A percentile compares a stretch with the other conserved stretches of the same genome.
These are phyloP conservation scores for Melieria crassipennis DNA, from an alignment of 2,888 invertebrate genomes.

Conservation along the genomic window DNA sequence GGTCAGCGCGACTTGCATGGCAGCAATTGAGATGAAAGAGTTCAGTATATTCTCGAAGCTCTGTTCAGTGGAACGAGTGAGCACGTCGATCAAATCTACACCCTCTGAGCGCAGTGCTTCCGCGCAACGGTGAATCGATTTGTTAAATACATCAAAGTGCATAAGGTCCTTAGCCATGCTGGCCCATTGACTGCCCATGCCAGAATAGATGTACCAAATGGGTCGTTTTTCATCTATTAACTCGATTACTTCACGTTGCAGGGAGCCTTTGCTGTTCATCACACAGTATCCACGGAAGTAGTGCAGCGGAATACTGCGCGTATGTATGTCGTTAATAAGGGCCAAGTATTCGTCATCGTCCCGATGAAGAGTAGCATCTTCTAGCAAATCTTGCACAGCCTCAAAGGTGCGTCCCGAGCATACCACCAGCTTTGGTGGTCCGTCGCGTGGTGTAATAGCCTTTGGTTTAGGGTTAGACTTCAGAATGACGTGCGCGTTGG, in stretches of 20 bases:
- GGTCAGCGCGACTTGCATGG: conserved; percentile 95
- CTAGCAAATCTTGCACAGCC: conserved; percentile 75
- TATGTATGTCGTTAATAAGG: conserved; percentile 79
- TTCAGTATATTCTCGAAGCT: conserved; percentile 87
- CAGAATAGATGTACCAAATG: conserved; percentile 95
- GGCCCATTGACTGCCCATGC: conserved; percentile 98
- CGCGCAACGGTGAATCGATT: conserved; percentile 80
- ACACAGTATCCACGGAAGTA: conserved; percentile 84
- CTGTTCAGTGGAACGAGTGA: conserved; percentile 79
- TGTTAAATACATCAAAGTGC: conserved; percentile 82
- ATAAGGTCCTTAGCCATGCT: conserved; percentile 93
- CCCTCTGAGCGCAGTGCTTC: conserved; percentile 81
- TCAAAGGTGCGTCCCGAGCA: conserved; percentile 88
- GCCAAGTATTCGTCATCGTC: conserved; percentile 80
- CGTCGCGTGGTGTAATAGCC: conserved; percentile 69
- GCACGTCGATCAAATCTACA: conserved; percentile 82
- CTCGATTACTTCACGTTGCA: conserved; percentile 68
- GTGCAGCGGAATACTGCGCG: conserved; percentile 78
- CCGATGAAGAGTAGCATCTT: conserved; percentile 70
- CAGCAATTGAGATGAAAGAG: conserved; percentile 93
- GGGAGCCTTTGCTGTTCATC: conserved; percentile 68
- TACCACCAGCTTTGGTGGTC: conserved; percentile 75
- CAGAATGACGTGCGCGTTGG: conserved; percentile 91
- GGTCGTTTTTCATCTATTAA: conserved; percentile 75
- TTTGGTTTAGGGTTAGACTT: conserved; percentile 81